phyloP scores from a whole-genome alignment of 2,797 vertebrate species.

The Anabas testudineus region DNA sequence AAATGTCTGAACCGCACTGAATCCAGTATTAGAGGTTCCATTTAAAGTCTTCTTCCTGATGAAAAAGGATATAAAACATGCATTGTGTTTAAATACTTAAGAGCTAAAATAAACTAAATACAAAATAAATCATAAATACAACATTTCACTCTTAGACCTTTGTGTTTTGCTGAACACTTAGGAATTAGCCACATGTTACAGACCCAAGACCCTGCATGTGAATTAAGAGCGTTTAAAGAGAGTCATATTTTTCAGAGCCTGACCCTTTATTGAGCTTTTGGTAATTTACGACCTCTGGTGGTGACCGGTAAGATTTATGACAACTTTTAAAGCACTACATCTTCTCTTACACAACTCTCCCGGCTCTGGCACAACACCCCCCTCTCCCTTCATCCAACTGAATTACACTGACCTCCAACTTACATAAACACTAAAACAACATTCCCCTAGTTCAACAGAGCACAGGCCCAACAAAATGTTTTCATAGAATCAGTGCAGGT shows the following conservation, averaged over 20 bases:
- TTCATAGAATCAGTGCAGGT: not conserved
- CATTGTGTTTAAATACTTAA: too few relatives aligned
- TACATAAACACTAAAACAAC: slow-evolving; percentile 17
- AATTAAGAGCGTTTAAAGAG: not conserved
- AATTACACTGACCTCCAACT: slow-evolving; percentile 23
- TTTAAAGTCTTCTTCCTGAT: not conserved
- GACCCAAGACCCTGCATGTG: not conserved
- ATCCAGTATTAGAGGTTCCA: too few relatives aligned
- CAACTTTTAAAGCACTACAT: not conserved
- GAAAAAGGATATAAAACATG: not conserved
- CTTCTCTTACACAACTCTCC: not conserved
- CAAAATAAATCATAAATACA: not conserved
- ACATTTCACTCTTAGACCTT: not conserved
- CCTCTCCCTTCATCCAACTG: not conserved
- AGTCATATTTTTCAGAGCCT: not conserved
- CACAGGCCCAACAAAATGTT: not conserved
- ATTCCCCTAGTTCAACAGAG: not conserved
- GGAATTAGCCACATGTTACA: not conserved
- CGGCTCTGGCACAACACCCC: not conserved
- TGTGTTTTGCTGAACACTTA: not conserved
- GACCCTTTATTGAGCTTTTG: not conserved
- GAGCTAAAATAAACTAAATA: not conserved
- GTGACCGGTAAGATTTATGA: slow-evolving; percentile 18
- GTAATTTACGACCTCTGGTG: slow-evolving; percentile 38
- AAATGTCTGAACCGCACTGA: too few relatives aligned